phyloP scores from a whole-genome alignment of 1,140 invertebrate species.

The Ectropis grisescens region DNA sequence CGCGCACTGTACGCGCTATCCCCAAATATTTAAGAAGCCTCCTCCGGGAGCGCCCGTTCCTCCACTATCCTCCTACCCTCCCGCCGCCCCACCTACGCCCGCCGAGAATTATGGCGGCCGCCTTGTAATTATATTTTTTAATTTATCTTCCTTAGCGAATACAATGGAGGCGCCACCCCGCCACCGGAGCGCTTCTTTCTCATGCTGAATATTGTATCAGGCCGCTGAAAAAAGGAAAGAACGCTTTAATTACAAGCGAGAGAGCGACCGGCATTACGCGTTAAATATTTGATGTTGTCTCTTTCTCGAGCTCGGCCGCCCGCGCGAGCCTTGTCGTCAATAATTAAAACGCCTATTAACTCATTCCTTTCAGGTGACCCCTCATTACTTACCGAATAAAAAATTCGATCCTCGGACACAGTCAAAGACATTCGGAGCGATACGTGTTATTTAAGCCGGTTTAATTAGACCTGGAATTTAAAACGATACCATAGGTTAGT shows the following conservation, averaged over 20 bases:
- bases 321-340: conserved; percentile 36
- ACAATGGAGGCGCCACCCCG: conserved; percentile 68
- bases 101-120: conserved; percentile 71
- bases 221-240: conserved; percentile 68
- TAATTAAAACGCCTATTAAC: conserved; percentile 68
- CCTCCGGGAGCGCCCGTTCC: conserved; percentile 64
- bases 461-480: no score
- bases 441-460: no score
- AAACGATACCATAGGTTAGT: no score
- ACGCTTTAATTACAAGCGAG: conserved; percentile 69
- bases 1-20: conserved; percentile 69
- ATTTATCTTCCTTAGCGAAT: conserved; percentile 73
- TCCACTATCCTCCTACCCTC: conserved; percentile 51
- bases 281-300: conserved; percentile 68
- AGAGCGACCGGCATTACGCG: conserved; percentile 57
- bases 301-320: conserved; percentile 34
- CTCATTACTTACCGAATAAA: conserved; percentile 29
- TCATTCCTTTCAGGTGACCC: conserved; percentile 46
- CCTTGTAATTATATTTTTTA: conserved; percentile 74
- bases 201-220: conserved; percentile 69
- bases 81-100: conserved; percentile 45
- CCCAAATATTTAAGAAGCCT: conserved; percentile 70
- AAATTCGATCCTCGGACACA: no score
- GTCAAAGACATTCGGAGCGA: no score
- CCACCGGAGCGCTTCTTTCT: conserved; percentile 65